Base-by-base conservation (phyloP, 1,140 invertebrate genomes). In the Aphidius gifuensis region DNA sequence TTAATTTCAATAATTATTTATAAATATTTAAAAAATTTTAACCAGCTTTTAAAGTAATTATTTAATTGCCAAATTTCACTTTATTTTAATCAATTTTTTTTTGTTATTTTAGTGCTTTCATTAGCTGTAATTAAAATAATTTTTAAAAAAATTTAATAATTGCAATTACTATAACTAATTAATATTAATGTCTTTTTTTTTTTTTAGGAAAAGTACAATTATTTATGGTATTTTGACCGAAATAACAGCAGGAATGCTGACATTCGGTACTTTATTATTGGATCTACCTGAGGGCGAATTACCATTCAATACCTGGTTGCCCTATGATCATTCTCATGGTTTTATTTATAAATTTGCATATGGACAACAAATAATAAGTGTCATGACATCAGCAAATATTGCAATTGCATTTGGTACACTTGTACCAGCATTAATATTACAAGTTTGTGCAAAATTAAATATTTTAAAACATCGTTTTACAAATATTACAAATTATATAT, bases 141-240 rank as follows among this genome's bases (percentile, higher is more conserved):
- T 16, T 16, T 16, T n/a, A n/a, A 16, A 16, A 16, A 16, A 16
- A 16, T 16, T 16, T 16, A 16, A 16, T 16, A 16, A 16, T 16
- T 16, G 1, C 16, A 16, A 16, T 16, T 16, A 16, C 16, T 16
- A 16, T 16, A 16, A 16, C 1, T 16, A 16, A 16, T 16, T 16
- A 16, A 16, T 16, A 16, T 16, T 16, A 1, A 16, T n/a, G n/a
- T 16, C 16, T 16, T 16, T 16, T 16, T 16, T 16, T 16, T 16
- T 16, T 62, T 62, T 0, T 4, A 63, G 61, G 55, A 38, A 53
- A n/a, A 63, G 51, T 11, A 63, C 61, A 32, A 42, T 58, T 6
- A 23, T 63, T 16, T 63, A 63, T 39, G 61, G 56, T 39, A 56
- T 58, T 16, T 51, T 63, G 38, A 63, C 61, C 9, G 61, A 63